Conservation (phyloP, 2,113 vertebrate genomes). For the Toxotes jaculatrix region DNA sequence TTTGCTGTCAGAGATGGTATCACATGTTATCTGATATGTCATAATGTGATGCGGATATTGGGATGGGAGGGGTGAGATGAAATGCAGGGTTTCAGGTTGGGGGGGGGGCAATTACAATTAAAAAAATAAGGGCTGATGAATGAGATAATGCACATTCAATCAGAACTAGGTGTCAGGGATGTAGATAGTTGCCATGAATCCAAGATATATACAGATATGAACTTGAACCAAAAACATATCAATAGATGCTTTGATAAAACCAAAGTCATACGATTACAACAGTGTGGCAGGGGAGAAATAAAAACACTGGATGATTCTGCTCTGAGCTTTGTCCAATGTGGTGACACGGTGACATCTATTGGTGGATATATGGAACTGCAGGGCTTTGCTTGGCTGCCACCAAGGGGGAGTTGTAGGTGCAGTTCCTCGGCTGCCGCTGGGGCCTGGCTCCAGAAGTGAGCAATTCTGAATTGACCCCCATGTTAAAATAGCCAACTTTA, state of each 20-base stretch:
- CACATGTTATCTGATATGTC: conserved; percentile 64
- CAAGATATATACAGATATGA: not conserved
- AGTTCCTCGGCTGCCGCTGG: no score
- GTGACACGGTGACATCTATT: conserved; percentile 65
- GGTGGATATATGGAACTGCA: conserved; percentile 51
- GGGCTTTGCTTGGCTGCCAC: not conserved
- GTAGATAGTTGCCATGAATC: conserved; percentile 41
- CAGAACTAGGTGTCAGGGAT: conserved; percentile 20
- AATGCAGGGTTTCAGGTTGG: not conserved
- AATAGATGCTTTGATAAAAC: not conserved
- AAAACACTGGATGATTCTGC: accelerated
- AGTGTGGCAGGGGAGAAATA: not conserved
- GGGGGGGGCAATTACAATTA: conserved; percentile 47
- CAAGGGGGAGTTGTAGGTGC: no score
- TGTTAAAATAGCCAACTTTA: no score
- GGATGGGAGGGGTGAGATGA: conserved; percentile 32
- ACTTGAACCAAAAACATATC: not conserved
- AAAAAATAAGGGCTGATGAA: conserved; percentile 37
- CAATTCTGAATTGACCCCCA: no score
- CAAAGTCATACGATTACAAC: not conserved
- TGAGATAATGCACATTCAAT: conserved; percentile 28
- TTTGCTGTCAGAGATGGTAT: conserved; percentile 56
- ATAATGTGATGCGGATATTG: conserved; percentile 76
- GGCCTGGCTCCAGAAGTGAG: no score
- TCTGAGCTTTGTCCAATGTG: not conserved